A percentile compares a stretch with the other conserved stretches of the same genome.
These are phyloP conservation scores for Amorpha juglandis DNA, from an alignment of 2,888 invertebrate species.

Conservation along the genomic window DNA sequence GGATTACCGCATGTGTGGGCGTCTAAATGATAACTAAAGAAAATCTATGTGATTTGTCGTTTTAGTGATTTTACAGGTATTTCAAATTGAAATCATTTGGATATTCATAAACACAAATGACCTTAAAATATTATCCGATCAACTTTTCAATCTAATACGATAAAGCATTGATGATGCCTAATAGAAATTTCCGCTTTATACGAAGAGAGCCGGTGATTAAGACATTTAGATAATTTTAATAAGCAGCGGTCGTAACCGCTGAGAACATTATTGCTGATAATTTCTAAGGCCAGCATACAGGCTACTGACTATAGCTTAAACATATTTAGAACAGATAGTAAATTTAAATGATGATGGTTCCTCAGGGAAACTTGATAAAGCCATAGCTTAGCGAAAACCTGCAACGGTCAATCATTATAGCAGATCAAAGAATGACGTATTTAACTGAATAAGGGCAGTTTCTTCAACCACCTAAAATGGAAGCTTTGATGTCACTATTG, in stretches of 20 bases:
- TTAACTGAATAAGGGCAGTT: conserved; percentile 15
- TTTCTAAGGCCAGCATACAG: too few species aligned
- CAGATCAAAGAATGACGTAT: conserved; percentile 9
- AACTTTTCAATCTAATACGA: too few species aligned
- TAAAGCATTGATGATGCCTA: too few species aligned
- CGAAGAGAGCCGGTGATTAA: too few species aligned
- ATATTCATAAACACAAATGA: too few species aligned
- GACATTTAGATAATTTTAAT: too few species aligned
- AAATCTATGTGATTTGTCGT: background rate
- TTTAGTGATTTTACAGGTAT: background rate
- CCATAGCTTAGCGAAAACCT: background rate
- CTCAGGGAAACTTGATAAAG: background rate
- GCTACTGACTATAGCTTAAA: too few species aligned
- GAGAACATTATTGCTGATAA: too few species aligned
- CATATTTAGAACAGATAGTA: background rate
- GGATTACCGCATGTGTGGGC: background rate
- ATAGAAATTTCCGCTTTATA: too few species aligned
- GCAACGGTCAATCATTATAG: conserved; percentile 5
- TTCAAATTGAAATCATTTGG: background rate
- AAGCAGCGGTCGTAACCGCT: too few species aligned
- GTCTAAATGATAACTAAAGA: background rate
- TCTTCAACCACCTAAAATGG: conserved; percentile 8
- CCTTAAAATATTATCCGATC: too few species aligned
- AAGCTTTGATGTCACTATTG: conserved; percentile 7
- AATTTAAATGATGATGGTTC: background rate